Conservation (phyloP, 2,113 vertebrate genomes). For the Pao palembangensis region DNA sequence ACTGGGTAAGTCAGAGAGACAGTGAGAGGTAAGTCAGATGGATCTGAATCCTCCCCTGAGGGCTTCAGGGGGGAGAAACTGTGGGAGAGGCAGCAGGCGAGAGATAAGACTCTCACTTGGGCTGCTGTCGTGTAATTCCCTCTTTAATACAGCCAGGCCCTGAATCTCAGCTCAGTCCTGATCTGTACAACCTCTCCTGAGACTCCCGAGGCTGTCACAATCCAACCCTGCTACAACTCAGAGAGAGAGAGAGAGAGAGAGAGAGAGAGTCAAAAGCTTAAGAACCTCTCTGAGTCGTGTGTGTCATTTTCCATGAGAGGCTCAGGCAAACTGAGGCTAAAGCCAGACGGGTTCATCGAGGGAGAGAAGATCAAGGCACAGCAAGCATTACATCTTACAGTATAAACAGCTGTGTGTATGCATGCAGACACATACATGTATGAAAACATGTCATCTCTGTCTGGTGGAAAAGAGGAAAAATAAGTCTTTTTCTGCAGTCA, state of each 20-base stretch:
- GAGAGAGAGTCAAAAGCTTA: slow-evolving; percentile 6
- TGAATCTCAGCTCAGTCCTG: slow-evolving; percentile 72
- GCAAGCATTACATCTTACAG: slow-evolving; percentile 43
- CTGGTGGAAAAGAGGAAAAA: neutral
- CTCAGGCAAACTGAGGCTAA: slow-evolving; percentile 52
- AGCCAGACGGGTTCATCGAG: slow-evolving; percentile 55
- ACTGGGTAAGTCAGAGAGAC: slow-evolving; percentile 39
- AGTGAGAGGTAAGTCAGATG: slow-evolving; percentile 41
- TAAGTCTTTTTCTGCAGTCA: no score
- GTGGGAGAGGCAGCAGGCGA: slow-evolving; percentile 61
- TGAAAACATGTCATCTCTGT: slow-evolving; percentile 5
- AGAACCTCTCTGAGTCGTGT: slow-evolving; percentile 38
- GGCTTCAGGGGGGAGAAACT: slow-evolving; percentile 37
- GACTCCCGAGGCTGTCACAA: slow-evolving; percentile 59
- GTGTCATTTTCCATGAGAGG: slow-evolving; percentile 56
- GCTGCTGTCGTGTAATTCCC: slow-evolving; percentile 71
- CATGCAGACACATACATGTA: no score
- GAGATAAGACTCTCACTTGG: slow-evolving; percentile 75
- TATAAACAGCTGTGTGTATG: slow-evolving; percentile 33
- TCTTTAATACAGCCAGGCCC: slow-evolving; percentile 73
- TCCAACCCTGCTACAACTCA: slow-evolving; percentile 62
- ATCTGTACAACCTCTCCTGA: slow-evolving; percentile 75
- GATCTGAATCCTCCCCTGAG: slow-evolving; percentile 51
- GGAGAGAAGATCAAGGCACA: slow-evolving; percentile 60
- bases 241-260: slow-evolving; percentile 24